Conservation (phyloP, 2,797 vertebrate species). For the Picus viridis region DNA sequence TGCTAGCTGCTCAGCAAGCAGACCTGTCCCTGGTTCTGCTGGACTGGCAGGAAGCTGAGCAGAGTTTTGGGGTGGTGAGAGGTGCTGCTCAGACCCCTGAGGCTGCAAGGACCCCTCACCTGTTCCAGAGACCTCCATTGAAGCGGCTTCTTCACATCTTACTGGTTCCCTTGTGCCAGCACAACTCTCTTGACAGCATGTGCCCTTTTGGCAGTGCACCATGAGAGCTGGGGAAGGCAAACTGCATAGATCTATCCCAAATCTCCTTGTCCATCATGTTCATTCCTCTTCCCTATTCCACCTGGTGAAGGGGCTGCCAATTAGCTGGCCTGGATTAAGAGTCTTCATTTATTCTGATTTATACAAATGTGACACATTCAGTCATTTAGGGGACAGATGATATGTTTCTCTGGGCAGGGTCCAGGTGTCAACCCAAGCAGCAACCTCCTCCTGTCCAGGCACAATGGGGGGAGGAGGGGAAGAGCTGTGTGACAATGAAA, state of each 20-base stretch:
- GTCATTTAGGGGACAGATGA: slow-evolving; percentile 48
- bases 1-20: slow-evolving; percentile 70
- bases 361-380: slow-evolving; percentile 34
- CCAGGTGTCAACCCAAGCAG: background rate
- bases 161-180: accelerated
- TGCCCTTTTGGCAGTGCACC: background rate
- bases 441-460: background rate
- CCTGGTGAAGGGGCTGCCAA: background rate
- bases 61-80: background rate
- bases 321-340: background rate
- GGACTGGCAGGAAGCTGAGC: slow-evolving; percentile 27
- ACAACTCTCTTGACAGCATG: accelerated
- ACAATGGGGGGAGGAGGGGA: background rate
- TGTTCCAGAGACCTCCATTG: accelerated
- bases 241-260: background rate
- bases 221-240: background rate
- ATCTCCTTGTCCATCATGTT: background rate
- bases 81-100: too few relatives aligned
- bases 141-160: background rate
- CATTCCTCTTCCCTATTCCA: background rate
- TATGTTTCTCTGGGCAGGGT: background rate
- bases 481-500: background rate
- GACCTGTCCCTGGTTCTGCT: slow-evolving; percentile 52
- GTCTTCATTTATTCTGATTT: slow-evolving; percentile 54
- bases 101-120: background rate